Evolutionary conservation across 1,140 invertebrate genomes (phyloP).

Genomic region (Grapholita molesta): DNA sequence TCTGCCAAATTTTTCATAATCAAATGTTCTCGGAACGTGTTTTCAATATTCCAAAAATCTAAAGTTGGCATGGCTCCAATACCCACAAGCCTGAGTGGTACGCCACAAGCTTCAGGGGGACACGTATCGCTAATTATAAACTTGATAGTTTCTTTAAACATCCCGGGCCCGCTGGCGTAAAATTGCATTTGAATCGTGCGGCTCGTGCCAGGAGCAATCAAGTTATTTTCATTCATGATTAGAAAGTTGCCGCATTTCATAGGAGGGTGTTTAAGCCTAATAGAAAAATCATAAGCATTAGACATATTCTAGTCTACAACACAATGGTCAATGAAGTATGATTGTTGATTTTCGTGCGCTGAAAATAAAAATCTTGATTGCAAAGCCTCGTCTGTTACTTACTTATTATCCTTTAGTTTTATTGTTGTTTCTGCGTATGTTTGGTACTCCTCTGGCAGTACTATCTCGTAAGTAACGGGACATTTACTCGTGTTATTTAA

Average conservation of each 20-base stretch:
- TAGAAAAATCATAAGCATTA: conserved; percentile 14
- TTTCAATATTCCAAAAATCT: conserved; percentile 70
- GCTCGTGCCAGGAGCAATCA: conserved; percentile 60
- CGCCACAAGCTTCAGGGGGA: conserved; percentile 64
- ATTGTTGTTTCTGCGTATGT: conserved; percentile 29
- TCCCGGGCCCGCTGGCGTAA: conserved; percentile 50
- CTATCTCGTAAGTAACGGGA: conserved; percentile 63
- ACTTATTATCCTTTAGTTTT: conserved; percentile 66
- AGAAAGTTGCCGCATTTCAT: conserved; percentile 67
- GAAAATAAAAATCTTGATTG: not conserved
- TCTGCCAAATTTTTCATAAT: conserved; percentile 61
- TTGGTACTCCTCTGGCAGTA: conserved; percentile 51
- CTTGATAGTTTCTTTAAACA: conserved; percentile 63
- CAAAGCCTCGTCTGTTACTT: conserved; percentile 18
- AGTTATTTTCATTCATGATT: conserved; percentile 63
- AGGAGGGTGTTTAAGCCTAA: conserved; percentile 60
- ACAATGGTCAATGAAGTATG: no score
- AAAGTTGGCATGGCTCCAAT: conserved; percentile 66
- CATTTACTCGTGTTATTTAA: conserved; percentile 71
- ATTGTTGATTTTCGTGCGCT: no score
- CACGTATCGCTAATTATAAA: conserved; percentile 70
- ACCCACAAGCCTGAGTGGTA: conserved; percentile 63
- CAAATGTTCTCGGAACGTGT: conserved; percentile 67
- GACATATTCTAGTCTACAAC: not conserved
- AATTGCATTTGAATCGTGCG: conserved; percentile 63